These are phyloP conservation scores for Agrochola lota DNA, from an alignment of 2,888 invertebrate genomes.

Conservation along the genomic window DNA sequence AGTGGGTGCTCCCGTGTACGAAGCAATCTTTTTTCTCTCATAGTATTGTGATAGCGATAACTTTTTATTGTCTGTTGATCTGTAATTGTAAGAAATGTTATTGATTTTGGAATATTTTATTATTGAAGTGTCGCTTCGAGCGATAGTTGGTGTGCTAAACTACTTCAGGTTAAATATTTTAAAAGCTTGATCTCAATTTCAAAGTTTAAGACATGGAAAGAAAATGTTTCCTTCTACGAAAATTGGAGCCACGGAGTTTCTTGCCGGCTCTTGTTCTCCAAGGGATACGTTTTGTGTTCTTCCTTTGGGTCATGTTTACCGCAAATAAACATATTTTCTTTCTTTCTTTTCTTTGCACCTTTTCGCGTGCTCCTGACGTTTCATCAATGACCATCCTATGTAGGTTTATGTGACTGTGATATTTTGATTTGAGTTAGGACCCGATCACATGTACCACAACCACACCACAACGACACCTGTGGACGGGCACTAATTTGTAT, in stretches of 20 bases:
- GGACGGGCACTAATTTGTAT: too few species aligned
- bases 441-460: too few species aligned
- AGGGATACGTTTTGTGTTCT: neutral
- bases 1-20: neutral
- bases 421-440: too few species aligned
- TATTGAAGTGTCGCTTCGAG: neutral
- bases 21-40: slow-evolving; percentile 10
- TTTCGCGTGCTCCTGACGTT: neutral
- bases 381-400: neutral
- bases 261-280: neutral
- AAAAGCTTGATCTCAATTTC: neutral
- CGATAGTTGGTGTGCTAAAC: neutral
- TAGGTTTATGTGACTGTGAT: neutral
- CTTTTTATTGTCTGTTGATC: neutral
- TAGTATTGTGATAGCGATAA: neutral
- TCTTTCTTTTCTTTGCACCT: neutral
- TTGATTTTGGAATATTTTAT: neutral
- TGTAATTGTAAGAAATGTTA: neutral
- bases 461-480: too few species aligned
- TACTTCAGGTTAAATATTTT: neutral
- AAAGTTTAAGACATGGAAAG: neutral
- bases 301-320: too few species aligned
- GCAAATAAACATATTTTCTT: too few species aligned
- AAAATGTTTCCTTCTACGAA: neutral
- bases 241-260: too few species aligned